A percentile compares a stretch with the other conserved stretches of the same genome.
Evolutionary conservation across 2,113 vertebrate genomes (phyloP).

Genomic region (Micromys minutus): DNA sequence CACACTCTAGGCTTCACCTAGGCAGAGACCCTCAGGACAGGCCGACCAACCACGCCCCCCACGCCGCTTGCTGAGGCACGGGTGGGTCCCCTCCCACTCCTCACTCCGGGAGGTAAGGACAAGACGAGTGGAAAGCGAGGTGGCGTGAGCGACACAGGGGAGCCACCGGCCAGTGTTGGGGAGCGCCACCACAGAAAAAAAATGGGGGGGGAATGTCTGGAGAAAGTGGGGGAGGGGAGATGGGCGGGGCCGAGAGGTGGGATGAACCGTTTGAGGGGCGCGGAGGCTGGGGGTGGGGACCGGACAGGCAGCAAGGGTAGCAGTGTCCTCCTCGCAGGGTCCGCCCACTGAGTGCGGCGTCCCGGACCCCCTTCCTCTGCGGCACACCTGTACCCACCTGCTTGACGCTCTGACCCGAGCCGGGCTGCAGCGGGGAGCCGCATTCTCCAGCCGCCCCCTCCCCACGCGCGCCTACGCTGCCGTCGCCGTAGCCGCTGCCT

Average conservation of each 20-base stretch:
- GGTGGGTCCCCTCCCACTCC: constrained; percentile 43
- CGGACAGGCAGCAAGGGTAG: neutral
- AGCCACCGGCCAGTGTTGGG: neutral
- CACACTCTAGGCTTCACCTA: neutral
- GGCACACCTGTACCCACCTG: constrained; percentile 76
- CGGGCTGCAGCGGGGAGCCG: constrained; percentile 60
- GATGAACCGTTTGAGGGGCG: neutral
- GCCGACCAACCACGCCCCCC: constrained; percentile 71
- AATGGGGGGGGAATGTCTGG: neutral
- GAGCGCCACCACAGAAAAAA: neutral
- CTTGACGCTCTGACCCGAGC: constrained; percentile 68
- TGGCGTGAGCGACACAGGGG: neutral
- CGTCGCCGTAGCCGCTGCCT: constrained; percentile 58
- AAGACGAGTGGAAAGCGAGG: constrained; percentile 18
- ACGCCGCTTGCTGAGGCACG: neutral
- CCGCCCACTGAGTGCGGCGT: neutral
- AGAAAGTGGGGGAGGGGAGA: neutral
- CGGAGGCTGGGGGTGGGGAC: neutral
- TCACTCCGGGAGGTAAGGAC: neutral
- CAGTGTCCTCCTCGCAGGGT: neutral
- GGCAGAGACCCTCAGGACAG: neutral
- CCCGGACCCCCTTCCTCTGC: constrained; percentile 14
- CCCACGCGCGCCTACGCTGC: constrained; percentile 52
- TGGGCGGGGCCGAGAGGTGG: neutral
- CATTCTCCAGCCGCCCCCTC: constrained; percentile 76